Percentiles rank a stretch among this genome's conserved stretches.
Conservation (phyloP, 2,888 invertebrate species). For the Orgyia antiqua region DNA sequence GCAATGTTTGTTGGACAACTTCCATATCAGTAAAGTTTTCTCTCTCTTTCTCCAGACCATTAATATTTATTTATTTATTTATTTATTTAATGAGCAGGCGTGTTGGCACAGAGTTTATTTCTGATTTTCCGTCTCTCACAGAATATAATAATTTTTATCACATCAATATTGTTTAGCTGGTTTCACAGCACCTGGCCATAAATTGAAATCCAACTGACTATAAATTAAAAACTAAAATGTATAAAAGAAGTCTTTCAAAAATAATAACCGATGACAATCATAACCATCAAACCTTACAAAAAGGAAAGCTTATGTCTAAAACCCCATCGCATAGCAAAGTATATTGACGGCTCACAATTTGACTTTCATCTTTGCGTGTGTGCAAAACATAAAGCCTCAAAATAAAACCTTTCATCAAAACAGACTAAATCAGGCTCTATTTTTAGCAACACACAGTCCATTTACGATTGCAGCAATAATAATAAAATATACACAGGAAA, state of each 20-base stretch:
- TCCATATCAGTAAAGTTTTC: no score
- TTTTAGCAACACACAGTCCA: slow-evolving; percentile 8
- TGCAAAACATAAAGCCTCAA: slow-evolving; percentile 18
- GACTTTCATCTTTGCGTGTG: slow-evolving; percentile 27
- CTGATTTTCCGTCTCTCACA: no score
- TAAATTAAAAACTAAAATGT: neutral
- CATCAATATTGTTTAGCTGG: no score
- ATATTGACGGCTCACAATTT: slow-evolving; percentile 19
- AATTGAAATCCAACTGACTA: no score
- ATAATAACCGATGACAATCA: slow-evolving; percentile 6
- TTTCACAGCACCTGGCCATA: no score
- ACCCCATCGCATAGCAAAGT: slow-evolving; percentile 12
- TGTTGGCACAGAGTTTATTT: no score
- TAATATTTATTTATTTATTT: no score
- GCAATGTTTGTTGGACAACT: no score
- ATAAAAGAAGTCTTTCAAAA: neutral
- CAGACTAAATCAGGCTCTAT: slow-evolving; percentile 9
- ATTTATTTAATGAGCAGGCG: no score
- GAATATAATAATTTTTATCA: no score
- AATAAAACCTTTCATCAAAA: slow-evolving; percentile 8
- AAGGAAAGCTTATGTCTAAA: slow-evolving; percentile 6
- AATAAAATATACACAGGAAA: slow-evolving; percentile 15
- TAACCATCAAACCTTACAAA: slow-evolving; percentile 9
- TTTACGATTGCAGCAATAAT: slow-evolving; percentile 9
- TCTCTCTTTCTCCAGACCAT: no score